These are phyloP conservation scores for Scotopteryx bipunctaria DNA, from an alignment of 2,888 invertebrate species.

Conservation along the genomic window DNA sequence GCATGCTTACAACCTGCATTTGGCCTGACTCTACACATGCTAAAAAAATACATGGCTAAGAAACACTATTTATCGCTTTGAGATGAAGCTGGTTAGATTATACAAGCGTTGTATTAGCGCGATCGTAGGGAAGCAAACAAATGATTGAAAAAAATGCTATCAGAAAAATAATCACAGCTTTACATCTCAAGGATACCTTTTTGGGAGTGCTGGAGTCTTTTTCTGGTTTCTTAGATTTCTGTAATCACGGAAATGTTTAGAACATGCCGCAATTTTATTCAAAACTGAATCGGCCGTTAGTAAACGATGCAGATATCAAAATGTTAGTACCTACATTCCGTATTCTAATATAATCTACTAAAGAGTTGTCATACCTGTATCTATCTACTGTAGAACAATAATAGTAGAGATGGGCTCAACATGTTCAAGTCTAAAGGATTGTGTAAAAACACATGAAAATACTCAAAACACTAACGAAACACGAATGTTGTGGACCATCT, in stretches of 20 bases:
- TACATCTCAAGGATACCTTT: slow-evolving; percentile 84
- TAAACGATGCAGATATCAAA: background rate
- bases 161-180: slow-evolving; percentile 35
- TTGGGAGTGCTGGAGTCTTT: slow-evolving; percentile 87
- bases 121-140: slow-evolving; percentile 40
- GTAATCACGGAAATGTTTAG: slow-evolving; percentile 75
- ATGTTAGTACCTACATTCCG: slow-evolving; percentile 30
- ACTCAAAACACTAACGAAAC: background rate
- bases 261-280: slow-evolving; percentile 39
- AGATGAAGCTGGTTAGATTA: slow-evolving; percentile 57
- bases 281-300: background rate
- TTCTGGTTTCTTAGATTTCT: slow-evolving; percentile 92
- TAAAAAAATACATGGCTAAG: slow-evolving; percentile 39
- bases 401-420: slow-evolving; percentile 14
- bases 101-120: slow-evolving; percentile 40
- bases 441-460: slow-evolving; percentile 1
- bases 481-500: slow-evolving; percentile 12
- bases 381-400: slow-evolving; percentile 23
- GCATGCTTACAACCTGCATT: slow-evolving; percentile 39
- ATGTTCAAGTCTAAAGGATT: slow-evolving; percentile 9
- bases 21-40: slow-evolving; percentile 60
- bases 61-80: slow-evolving; percentile 48
- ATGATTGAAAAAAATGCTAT: slow-evolving; percentile 41
- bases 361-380: slow-evolving; percentile 22
- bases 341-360: slow-evolving; percentile 28